Evolutionary conservation across 2,113 vertebrate genomes (phyloP).

Genomic region (Prolemur simus): DNA sequence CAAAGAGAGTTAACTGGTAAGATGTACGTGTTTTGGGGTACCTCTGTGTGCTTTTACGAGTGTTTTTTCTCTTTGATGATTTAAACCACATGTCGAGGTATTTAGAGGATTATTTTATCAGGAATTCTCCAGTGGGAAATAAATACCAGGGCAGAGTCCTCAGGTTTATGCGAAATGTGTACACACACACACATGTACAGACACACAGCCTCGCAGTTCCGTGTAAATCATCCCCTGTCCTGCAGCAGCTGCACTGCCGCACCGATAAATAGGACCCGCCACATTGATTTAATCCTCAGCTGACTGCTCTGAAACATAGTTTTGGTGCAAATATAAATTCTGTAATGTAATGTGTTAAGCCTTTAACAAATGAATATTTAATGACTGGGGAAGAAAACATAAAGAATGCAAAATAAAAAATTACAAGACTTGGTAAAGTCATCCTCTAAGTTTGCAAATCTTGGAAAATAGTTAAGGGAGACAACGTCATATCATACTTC

Average conservation of each 20-base stretch:
- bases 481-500: neutral
- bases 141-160: conserved; percentile 78
- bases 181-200: neutral
- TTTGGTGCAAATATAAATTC: conserved; percentile 82
- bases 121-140: conserved; percentile 77
- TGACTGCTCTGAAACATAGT: conserved; percentile 81
- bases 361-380: conserved; percentile 83
- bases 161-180: conserved; percentile 71
- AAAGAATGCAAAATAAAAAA: conserved; percentile 80
- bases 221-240: conserved; percentile 78
- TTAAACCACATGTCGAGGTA: conserved; percentile 84
- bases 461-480: conserved; percentile 36
- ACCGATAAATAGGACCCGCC: conserved; percentile 80
- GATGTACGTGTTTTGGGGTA: conserved; percentile 79
- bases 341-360: conserved; percentile 81
- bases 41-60: conserved; percentile 80
- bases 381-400: conserved; percentile 76
- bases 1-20: conserved; percentile 78
- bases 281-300: conserved; percentile 83
- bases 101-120: conserved; percentile 85
- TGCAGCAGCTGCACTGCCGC: conserved; percentile 74
- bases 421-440: conserved; percentile 64
- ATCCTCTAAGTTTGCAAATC: conserved; percentile 54
- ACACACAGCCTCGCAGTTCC: neutral
- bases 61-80: conserved; percentile 84